These are phyloP conservation scores for Acheta domesticus DNA, from an alignment of 2,888 invertebrate genomes.

Conservation along the genomic window DNA sequence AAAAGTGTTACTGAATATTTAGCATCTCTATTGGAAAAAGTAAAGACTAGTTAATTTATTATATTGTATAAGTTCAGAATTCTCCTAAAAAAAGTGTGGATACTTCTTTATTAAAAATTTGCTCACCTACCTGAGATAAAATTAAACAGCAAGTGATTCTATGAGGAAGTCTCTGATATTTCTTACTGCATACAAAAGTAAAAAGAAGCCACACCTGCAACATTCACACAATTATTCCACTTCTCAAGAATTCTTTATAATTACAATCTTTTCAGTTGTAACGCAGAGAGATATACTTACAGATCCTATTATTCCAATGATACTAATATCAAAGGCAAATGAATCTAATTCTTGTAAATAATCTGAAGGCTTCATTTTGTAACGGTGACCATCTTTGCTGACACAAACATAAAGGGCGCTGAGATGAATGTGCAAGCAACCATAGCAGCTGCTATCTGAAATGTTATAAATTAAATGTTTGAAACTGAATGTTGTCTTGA, in stretches of 20 bases:
- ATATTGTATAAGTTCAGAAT: no score
- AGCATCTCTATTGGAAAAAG: no score
- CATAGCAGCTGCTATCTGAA: slow-evolving; percentile 88
- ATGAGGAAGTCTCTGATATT: slow-evolving; percentile 76
- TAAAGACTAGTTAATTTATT: no score
- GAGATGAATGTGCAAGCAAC: slow-evolving; percentile 92
- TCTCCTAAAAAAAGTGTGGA: no score
- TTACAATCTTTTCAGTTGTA: neutral
- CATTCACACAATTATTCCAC: slow-evolving; percentile 26
- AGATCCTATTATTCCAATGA: slow-evolving; percentile 71
- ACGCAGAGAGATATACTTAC: slow-evolving; percentile 46
- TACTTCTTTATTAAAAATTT: no score
- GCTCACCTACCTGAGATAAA: slow-evolving; percentile 66
- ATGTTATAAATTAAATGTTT: neutral
- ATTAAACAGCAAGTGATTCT: slow-evolving; percentile 74
- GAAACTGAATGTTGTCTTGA: neutral
- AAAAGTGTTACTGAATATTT: no score
- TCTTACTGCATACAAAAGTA: slow-evolving; percentile 70
- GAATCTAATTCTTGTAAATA: slow-evolving; percentile 72
- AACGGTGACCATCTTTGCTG: slow-evolving; percentile 85
- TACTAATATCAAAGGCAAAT: slow-evolving; percentile 81
- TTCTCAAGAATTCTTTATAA: neutral
- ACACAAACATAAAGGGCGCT: slow-evolving; percentile 92
- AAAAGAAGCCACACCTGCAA: slow-evolving; percentile 65
- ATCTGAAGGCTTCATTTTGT: slow-evolving; percentile 66